Percentiles rank a stretch among this genome's conserved stretches.
These are phyloP conservation scores for Heterocephalus glaber DNA, from an alignment of 2,113 vertebrate species.

Conservation along the genomic window DNA sequence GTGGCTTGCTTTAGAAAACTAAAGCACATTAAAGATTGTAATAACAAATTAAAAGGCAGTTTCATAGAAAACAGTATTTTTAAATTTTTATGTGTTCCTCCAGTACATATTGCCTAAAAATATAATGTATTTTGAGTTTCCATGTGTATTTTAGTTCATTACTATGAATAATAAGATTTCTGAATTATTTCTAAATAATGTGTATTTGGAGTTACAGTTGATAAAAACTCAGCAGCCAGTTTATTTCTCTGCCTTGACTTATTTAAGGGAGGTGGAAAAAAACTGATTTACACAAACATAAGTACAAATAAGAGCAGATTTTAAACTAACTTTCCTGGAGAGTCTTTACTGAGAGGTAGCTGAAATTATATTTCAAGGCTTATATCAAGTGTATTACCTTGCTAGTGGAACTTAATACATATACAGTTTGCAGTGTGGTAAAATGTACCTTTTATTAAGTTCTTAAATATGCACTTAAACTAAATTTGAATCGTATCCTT, in stretches of 20 bases:
- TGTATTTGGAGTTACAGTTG: not conserved
- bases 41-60: constrained; percentile 30
- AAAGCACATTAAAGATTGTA: not conserved
- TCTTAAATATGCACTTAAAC: constrained; percentile 43
- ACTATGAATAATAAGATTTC: constrained; percentile 16
- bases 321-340: constrained; percentile 9
- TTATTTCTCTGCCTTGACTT: not conserved
- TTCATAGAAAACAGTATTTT: not conserved
- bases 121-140: constrained; percentile 10
- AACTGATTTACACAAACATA: not conserved
- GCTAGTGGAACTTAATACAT: not conserved
- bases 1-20: constrained; percentile 3
- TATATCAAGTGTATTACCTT: not conserved
- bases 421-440: not conserved
- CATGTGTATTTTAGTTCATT: not conserved
- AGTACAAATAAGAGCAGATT: constrained; percentile 2
- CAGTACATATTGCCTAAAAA: constrained; percentile 17
- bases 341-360: constrained; percentile 23
- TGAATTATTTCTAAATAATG: constrained; percentile 51
- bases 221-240: not conserved
- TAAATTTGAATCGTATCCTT: not conserved
- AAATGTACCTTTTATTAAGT: constrained; percentile 7
- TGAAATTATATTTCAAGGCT: not conserved
- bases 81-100: not conserved
- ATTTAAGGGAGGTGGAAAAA: not conserved